phyloP scores from a whole-genome alignment of 2,888 invertebrate genomes.

The Himalopsyche tibetana region DNA sequence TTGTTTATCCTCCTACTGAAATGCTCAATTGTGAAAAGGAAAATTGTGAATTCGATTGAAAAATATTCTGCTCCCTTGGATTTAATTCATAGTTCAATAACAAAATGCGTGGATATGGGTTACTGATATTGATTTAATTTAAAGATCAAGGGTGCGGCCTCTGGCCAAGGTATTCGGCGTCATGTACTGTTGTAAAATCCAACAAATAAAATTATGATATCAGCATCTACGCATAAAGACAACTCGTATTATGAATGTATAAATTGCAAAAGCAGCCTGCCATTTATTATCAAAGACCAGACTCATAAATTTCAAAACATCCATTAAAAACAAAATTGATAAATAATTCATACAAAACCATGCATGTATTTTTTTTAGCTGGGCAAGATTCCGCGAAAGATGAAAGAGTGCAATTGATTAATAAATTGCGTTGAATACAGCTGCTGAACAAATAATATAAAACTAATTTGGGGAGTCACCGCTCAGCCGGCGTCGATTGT shows the following conservation, averaged over 20 bases:
- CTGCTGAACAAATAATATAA: background rate
- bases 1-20: too few species aligned
- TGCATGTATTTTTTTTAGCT: background rate
- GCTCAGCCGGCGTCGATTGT: background rate
- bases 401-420: background rate
- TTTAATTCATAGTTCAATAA: too few species aligned
- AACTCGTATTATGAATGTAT: background rate
- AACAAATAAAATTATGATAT: background rate
- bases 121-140: too few species aligned
- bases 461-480: background rate
- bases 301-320: constrained; percentile 3
- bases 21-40: too few species aligned
- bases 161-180: too few species aligned
- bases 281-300: constrained; percentile 13
- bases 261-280: background rate
- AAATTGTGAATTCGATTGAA: too few species aligned
- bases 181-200: too few species aligned
- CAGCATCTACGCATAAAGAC: background rate
- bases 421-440: background rate
- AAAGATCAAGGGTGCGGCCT: too few species aligned
- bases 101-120: too few species aligned
- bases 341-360: constrained; percentile 12
- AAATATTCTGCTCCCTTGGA: too few species aligned
- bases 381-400: background rate
- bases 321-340: constrained; percentile 1